Evolutionary conservation across 2,888 invertebrate species (phyloP), one percentile per base, ranked within the genome.

Genomic region (Phoronis australis): DNA sequence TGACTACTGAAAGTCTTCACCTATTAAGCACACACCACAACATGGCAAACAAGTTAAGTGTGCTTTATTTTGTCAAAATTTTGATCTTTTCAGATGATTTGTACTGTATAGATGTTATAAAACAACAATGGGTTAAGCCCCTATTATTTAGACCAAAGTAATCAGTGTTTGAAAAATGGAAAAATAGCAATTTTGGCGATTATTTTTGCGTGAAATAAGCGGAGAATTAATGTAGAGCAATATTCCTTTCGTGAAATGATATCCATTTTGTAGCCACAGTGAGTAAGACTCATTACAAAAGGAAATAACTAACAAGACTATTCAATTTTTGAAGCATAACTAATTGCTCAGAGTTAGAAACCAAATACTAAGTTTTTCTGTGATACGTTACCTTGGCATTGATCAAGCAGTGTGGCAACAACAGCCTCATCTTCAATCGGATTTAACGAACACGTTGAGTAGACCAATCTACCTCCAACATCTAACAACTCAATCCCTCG

Each of bases 371-470:
- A n/a, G n/a, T n/a, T n/a, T n/a, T n/a, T n/a, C n/a, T 26, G 6
- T 4, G 1, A 21, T 4, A 20, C 21, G 38, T 42, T 27, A 60
- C 87, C 90, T 47, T 84, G 83, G 6, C 86, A 80, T 75, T 90
- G 88, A 31, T 82, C 78, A 38, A 96, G 79, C 54, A 94, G 78
- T 39, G 90, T 81, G 62, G 88, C 88, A 44, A 99, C 82, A 0
- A 97, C 94, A 0, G 94, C 91, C 78, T 97, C 96, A 77, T 99
- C 90, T 80, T 99, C 97, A 26, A 95, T 79, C 0, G 97, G 99
- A 81, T 99, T 99, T 73, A 99, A 83, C 0, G 96, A 96, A 74
- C 99, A 99, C 0, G 99, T 99, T 1, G 97, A 99, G 79, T 99
- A 99, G 0, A 97, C 96, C 57, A 97, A 80, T 23, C 87, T 83